phyloP scores from a whole-genome alignment of 2,888 invertebrate species.

The Pecten maximus region DNA sequence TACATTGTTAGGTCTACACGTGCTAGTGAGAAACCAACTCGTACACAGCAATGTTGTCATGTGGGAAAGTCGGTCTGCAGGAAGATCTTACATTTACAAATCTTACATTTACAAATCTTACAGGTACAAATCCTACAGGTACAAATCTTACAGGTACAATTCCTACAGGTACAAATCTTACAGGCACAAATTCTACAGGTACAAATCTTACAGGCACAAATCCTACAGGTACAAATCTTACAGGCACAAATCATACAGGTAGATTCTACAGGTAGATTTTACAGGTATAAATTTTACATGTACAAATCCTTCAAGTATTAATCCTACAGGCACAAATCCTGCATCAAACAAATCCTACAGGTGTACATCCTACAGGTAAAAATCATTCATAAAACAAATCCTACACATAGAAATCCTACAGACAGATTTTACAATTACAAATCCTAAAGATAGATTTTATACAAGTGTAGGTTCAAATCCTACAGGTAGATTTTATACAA shows the following conservation, averaged over 20 bases:
- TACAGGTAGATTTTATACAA: too few relatives aligned
- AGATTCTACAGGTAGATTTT: not conserved
- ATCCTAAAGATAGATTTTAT: too few relatives aligned
- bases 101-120: too few relatives aligned
- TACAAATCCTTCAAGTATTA: too few relatives aligned
- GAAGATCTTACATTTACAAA: too few relatives aligned
- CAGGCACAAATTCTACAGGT: too few relatives aligned
- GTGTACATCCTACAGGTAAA: not conserved
- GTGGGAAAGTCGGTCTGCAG: not conserved
- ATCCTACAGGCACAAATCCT: too few relatives aligned
- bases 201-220: not conserved
- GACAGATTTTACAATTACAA: not conserved
- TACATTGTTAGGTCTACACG: not conserved
- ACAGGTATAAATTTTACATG: not conserved
- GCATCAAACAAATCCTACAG: not conserved
- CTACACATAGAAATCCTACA: not conserved
- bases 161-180: too few relatives aligned
- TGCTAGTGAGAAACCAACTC: constrained; percentile 5
- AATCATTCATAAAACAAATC: too few relatives aligned
- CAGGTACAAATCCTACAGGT: too few relatives aligned
- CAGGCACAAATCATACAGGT: not conserved
- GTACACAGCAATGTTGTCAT: not conserved
- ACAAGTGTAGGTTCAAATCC: too few relatives aligned
- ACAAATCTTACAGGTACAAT: too few relatives aligned
- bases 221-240: not conserved